Evolutionary conservation across 2,113 vertebrate species (phyloP), one percentile per base, ranked within the genome.

Genomic region (Sander vitreus): DNA sequence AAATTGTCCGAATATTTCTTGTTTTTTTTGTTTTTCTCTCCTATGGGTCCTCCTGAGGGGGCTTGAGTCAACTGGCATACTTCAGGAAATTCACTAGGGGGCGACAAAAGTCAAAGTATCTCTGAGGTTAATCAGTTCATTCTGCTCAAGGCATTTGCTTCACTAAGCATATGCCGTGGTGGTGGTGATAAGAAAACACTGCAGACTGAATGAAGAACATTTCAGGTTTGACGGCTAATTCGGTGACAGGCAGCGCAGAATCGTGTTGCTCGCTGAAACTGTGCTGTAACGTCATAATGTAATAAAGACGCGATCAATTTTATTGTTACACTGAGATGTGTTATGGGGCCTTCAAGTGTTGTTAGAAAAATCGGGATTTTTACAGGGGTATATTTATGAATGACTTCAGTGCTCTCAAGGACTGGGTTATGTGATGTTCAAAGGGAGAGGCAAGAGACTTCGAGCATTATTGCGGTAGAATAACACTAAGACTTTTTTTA

Each of bases 1-100:
- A 86, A 82, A 78, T 39, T n/a, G 53, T 59, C 3, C 0, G 1
- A 47, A 62, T 63, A 69, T 70, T 30, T 43, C 2, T 43, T 25
- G 23, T 55, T 18, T 12, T 16, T 10, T 36, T 55, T 3, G 36
- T 23, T 14, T 3, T 4, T 6, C 21, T 63, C 33, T 30, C 23
- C 1, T 11, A 3, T 69, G 8, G 18, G 6, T 53, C 1, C 1
- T 11, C 1, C 1, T 7, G 0, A 6, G 33, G 19, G 0, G 2
- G 59, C 13, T 67, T 60, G 14, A 59, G 8, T 73, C 12, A 80
- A 21, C 39, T 51, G 77, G 0, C 5, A 5, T 80, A 27, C 70
- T 55, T 55, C 0, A 14, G 57, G 13, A 39, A 43, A 7, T 66
- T 11, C 94, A 90, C 80, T 65, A 94, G 95, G 84, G 83, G 93